Percentiles rank a stretch among this genome's conserved stretches.
Evolutionary conservation across 2,888 invertebrate species (phyloP).

Genomic region (Heliconius ismenius): DNA sequence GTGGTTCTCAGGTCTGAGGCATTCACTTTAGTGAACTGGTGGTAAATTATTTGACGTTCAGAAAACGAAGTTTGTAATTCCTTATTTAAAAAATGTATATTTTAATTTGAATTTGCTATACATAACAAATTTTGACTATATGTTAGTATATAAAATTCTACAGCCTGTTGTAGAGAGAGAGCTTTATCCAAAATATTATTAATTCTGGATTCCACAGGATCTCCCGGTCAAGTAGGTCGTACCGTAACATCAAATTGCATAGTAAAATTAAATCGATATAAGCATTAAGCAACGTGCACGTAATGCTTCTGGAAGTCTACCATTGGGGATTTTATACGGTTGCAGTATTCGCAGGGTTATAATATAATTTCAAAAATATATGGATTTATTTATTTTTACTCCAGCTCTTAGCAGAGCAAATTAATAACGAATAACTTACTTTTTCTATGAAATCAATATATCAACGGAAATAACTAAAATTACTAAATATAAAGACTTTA

Average conservation of each 20-base stretch:
- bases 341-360: not conserved
- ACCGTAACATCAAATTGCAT: slow-evolving; percentile 21
- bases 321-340: not conserved
- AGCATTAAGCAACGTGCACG: slow-evolving; percentile 23
- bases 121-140: not conserved
- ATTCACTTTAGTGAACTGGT: no score
- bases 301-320: slow-evolving; percentile 21
- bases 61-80: no score
- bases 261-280: slow-evolving; percentile 27
- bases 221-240: slow-evolving; percentile 23
- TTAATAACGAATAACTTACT: no score
- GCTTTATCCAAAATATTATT: slow-evolving; percentile 3
- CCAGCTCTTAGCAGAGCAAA: no score
- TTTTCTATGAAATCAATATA: no score
- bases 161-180: not conserved
- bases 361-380: not conserved
- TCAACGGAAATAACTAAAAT: no score
- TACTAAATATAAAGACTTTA: no score
- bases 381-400: not conserved
- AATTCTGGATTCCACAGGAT: slow-evolving; percentile 11
- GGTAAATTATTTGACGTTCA: no score
- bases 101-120: no score
- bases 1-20: no score
- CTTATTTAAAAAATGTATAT: no score
- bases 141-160: not conserved